These are phyloP conservation scores for Vidua chalybeata DNA, from an alignment of 2,113 vertebrate species.

Conservation along the genomic window DNA sequence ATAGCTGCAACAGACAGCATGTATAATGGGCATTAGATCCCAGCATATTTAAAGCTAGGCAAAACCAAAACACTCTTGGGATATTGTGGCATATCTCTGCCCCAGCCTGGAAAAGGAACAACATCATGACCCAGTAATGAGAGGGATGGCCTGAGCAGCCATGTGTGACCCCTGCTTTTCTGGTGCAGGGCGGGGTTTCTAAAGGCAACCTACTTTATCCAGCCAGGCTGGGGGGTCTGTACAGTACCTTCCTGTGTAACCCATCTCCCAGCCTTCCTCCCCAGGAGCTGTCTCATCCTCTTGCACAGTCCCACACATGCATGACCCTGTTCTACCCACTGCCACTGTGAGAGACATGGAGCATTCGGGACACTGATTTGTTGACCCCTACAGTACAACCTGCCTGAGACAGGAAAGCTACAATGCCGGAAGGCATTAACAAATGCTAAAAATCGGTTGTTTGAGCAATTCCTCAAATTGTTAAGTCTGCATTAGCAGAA, in stretches of 20 bases:
- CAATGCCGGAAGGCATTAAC: not conserved
- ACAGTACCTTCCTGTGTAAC: not conserved
- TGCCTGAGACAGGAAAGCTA: rapidly evolving
- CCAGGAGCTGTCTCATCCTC: not conserved
- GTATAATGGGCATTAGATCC: not conserved
- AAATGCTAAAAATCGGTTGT: not conserved
- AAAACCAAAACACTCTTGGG: not conserved
- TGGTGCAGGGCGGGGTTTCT: not conserved
- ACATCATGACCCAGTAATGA: not conserved
- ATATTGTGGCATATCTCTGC: not conserved
- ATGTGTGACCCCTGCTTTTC: not conserved
- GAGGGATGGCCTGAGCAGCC: not conserved
- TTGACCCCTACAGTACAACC: rapidly evolving
- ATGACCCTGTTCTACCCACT: not conserved
- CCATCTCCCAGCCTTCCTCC: not conserved
- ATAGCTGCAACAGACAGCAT: not conserved
- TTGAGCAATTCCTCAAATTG: not conserved
- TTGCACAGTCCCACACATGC: rapidly evolving
- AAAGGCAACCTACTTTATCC: not conserved
- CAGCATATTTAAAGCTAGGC: not conserved
- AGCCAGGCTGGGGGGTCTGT: not conserved
- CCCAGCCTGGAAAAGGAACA: not conserved
- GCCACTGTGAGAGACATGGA: not conserved
- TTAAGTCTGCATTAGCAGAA: not conserved
- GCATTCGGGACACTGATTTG: not conserved